Conservation (phyloP, 2,113 vertebrate species). For the Capreolus pygargus region DNA sequence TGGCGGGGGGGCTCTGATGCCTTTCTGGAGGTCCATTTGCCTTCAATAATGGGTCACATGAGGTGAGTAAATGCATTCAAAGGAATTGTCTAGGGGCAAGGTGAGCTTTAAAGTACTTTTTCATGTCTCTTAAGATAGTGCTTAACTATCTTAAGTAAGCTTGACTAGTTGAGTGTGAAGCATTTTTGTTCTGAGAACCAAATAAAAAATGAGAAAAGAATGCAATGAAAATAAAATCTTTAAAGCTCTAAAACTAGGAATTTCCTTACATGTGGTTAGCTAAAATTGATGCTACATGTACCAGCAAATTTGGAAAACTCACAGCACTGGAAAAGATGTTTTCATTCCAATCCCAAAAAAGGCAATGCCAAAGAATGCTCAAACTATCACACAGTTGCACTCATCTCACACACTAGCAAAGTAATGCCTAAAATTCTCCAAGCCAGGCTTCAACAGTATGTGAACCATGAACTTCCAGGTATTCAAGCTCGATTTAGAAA, state of each 20-base stretch:
- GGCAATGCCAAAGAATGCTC: neutral
- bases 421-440: neutral
- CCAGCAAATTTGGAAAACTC: neutral
- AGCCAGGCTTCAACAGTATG: neutral
- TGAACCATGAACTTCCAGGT: neutral
- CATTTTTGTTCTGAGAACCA: neutral
- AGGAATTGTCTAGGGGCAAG: neutral
- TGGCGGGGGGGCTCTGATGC: accelerated
- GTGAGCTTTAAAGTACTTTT: neutral
- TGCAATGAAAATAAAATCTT: neutral
- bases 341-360: neutral
- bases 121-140: neutral
- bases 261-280: neutral
- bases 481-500: neutral
- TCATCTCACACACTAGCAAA: neutral
- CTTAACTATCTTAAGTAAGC: neutral
- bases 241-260: neutral
- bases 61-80: neutral
- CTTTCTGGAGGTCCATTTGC: neutral
- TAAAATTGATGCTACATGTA: neutral
- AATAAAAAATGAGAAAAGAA: neutral
- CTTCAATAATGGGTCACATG: neutral
- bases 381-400: neutral
- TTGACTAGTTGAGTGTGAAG: neutral
- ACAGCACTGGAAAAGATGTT: neutral